Percentiles rank a stretch among this genome's conserved stretches.
Conservation (phyloP, 1,140 invertebrate species). For the Brachionus asplanchnoidis region DNA sequence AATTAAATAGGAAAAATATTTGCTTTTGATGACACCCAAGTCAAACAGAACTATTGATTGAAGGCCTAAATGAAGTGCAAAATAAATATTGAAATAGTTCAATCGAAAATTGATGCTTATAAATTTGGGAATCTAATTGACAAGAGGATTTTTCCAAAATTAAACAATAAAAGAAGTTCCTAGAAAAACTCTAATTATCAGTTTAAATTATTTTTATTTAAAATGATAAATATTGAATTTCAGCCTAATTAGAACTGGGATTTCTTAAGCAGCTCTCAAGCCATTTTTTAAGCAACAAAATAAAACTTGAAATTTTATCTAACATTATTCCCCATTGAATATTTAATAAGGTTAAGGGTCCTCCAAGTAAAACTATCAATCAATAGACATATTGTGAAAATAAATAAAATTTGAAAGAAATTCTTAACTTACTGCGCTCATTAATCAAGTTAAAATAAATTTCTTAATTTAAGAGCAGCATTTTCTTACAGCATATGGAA, state of each 20-base stretch:
- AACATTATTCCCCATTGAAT: not conserved
- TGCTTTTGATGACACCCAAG: not conserved
- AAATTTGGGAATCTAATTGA: not conserved
- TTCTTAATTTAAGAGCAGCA: not conserved
- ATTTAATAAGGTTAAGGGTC: not conserved
- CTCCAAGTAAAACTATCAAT: not conserved
- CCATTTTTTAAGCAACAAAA: no score
- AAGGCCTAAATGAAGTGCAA: not conserved
- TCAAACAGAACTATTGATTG: not conserved
- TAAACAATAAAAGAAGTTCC: not conserved
- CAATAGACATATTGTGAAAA: not conserved
- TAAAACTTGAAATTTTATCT: no score
- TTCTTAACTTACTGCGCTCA: not conserved
- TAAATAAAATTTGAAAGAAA: not conserved
- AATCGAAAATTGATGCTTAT: not conserved
- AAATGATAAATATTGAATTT: not conserved
- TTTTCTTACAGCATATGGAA: not conserved
- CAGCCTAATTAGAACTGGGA: not conserved
- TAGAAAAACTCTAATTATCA: not conserved
- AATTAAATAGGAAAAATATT: not conserved
- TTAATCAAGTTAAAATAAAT: not conserved
- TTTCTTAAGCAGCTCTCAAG: no score
- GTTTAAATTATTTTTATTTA: not conserved
- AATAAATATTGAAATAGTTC: constrained; percentile 5
- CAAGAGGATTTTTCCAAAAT: not conserved